Evolutionary conservation across 2,888 invertebrate species (phyloP).

Genomic region (Aphidoletes aphidimyza): DNA sequence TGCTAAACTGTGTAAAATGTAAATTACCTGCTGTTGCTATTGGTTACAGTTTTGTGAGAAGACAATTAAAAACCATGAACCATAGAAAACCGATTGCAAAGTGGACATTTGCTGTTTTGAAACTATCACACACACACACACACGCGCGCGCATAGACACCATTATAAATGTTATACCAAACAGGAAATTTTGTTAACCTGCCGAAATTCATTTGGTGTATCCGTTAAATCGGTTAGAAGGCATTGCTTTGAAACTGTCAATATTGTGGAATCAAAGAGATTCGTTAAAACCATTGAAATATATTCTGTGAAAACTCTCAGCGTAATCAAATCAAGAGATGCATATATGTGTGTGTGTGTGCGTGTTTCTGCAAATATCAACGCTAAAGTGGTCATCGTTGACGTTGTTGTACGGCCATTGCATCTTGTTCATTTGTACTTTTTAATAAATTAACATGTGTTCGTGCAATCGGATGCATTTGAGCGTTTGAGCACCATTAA

Average conservation of each 20-base stretch:
- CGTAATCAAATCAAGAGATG: too few species aligned
- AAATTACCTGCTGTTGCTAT: background rate
- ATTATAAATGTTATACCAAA: too few species aligned
- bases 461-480: background rate
- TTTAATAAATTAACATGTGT: constrained; percentile 43
- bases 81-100: background rate
- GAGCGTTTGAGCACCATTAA: background rate
- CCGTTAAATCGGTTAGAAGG: background rate
- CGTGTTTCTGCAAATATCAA: too few species aligned
- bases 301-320: too few species aligned
- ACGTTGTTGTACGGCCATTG: background rate
- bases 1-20: background rate
- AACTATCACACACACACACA: too few species aligned
- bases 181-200: too few species aligned
- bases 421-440: constrained; percentile 28
- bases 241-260: background rate
- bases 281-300: constrained; percentile 1
- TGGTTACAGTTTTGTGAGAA: background rate
- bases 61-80: constrained; percentile 16
- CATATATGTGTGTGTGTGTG: too few species aligned
- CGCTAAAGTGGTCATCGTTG: background rate
- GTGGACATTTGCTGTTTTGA: too few species aligned
- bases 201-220: too few species aligned
- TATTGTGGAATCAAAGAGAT: constrained; percentile 8
- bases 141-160: too few species aligned